These are phyloP conservation scores for Ploceus nigricollis DNA, from an alignment of 2,113 vertebrate genomes.

Conservation along the genomic window DNA sequence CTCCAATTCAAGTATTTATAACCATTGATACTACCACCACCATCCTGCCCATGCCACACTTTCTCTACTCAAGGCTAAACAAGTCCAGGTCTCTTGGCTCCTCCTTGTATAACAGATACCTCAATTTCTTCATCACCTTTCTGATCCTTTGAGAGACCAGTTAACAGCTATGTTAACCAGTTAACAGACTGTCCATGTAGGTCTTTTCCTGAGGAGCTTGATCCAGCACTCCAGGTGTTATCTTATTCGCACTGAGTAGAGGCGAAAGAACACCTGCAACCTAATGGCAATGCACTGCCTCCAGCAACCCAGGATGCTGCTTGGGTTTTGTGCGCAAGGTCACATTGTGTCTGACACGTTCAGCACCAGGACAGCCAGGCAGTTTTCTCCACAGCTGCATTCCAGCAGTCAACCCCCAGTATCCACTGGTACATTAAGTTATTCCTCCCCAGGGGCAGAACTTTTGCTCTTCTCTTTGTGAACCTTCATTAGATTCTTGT, in stretches of 20 bases:
- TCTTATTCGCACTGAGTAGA: background rate
- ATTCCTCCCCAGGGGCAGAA: background rate
- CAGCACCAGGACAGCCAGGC: background rate
- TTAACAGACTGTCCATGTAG: background rate
- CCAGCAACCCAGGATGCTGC: background rate
- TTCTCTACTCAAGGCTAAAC: background rate
- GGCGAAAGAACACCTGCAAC: background rate
- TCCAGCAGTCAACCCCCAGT: background rate
- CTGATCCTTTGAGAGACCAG: background rate
- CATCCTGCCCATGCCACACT: fast-evolving
- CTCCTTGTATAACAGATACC: background rate
- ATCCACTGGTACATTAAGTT: background rate
- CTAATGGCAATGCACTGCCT: background rate
- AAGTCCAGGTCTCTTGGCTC: background rate
- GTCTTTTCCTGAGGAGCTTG: background rate
- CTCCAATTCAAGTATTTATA: background rate
- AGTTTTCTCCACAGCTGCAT: background rate
- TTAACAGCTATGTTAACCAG: background rate
- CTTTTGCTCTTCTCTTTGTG: background rate
- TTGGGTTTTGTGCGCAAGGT: background rate
- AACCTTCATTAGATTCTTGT: background rate
- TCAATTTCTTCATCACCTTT: background rate
- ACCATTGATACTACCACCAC: background rate
- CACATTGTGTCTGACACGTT: background rate
- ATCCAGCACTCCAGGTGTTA: background rate